A percentile compares a stretch with the other conserved stretches of the same genome.
These are phyloP conservation scores for Drosophila lini DNA, from an alignment of 1,140 invertebrate species.

Conservation along the genomic window DNA sequence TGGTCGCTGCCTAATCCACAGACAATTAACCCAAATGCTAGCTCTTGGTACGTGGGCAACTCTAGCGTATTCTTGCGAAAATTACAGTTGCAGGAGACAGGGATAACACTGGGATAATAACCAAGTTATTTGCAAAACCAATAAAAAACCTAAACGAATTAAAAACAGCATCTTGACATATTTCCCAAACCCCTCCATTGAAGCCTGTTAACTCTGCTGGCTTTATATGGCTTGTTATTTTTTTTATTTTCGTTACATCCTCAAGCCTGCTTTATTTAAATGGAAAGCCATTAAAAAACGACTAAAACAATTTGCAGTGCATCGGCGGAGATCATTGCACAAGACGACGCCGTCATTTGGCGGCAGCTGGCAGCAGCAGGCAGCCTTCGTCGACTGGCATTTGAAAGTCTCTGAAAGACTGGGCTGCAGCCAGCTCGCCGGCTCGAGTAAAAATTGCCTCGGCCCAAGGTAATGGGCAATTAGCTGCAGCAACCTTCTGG, in stretches of 20 bases:
- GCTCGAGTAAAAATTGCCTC: conserved; percentile 46
- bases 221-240: neutral
- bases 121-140: neutral
- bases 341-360: conserved; percentile 58
- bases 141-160: no score
- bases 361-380: conserved; percentile 64
- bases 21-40: conserved; percentile 79
- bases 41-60: conserved; percentile 66
- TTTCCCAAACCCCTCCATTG: neutral
- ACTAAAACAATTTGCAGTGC: conserved; percentile 30
- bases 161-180: neutral
- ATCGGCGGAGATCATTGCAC: conserved; percentile 58
- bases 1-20: conserved; percentile 60
- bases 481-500: conserved; percentile 54
- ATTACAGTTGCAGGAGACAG: conserved; percentile 27
- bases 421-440: conserved; percentile 32
- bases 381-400: conserved; percentile 44
- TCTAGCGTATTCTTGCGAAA: conserved; percentile 64
- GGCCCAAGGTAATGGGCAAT: conserved; percentile 58
- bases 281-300: neutral
- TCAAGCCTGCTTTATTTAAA: conserved; percentile 10
- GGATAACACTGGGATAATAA: conserved; percentile 18
- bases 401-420: conserved; percentile 60
- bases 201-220: neutral
- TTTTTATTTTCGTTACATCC: neutral